These are phyloP conservation scores for Megaceryle maxima DNA, from an alignment of 2,113 vertebrate species.

Conservation along the genomic window DNA sequence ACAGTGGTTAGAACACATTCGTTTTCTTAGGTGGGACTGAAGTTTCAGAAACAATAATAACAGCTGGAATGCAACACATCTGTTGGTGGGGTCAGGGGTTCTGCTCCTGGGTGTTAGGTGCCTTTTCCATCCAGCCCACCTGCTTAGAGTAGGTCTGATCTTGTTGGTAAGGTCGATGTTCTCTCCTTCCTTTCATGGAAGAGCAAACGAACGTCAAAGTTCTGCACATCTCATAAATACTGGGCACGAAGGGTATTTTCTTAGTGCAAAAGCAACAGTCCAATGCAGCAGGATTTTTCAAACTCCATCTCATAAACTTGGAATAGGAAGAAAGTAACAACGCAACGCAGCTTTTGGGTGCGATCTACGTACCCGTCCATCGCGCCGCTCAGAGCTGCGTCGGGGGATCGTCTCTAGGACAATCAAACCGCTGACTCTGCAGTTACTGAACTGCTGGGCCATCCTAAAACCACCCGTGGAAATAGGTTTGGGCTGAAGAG, in stretches of 20 bases:
- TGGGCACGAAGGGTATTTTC: neutral
- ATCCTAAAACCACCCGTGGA: neutral
- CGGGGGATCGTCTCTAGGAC: neutral
- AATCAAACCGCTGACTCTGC: neutral
- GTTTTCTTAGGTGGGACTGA: neutral
- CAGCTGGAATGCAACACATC: neutral
- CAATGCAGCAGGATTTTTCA: neutral
- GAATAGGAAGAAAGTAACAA: neutral
- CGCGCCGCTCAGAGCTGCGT: neutral
- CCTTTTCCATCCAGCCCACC: neutral
- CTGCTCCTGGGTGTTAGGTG: neutral
- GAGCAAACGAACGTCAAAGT: neutral
- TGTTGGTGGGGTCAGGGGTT: neutral
- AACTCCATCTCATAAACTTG: neutral
- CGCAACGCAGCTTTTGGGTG: neutral
- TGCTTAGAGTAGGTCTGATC: neutral
- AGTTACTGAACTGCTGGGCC: neutral
- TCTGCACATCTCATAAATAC: neutral
- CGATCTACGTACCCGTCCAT: fast-evolving
- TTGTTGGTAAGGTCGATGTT: neutral
- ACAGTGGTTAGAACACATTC: neutral
- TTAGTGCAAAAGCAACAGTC: neutral
- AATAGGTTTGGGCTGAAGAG: neutral
- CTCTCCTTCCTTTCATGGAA: neutral
- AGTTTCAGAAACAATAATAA: neutral